phyloP scores from a whole-genome alignment of 2,888 invertebrate species.

The Caenorhabditis auriculariae region DNA sequence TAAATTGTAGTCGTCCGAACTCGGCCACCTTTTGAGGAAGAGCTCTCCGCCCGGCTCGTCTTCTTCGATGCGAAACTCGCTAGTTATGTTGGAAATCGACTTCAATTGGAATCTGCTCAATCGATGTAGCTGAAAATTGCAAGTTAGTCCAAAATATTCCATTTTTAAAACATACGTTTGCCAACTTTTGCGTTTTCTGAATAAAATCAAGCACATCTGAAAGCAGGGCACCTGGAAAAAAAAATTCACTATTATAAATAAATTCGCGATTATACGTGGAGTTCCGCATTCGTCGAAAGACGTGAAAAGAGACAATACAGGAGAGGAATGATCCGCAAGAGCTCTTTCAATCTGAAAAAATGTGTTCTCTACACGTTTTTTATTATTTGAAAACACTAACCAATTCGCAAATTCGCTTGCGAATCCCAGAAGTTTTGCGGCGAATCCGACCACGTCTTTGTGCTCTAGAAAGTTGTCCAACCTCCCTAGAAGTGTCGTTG shows the following conservation, averaged over 20 bases:
- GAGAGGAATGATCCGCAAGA: constrained; percentile 13
- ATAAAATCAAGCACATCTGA: constrained; percentile 6
- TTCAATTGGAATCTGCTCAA: constrained; percentile 7
- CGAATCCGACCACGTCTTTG: too few relatives aligned
- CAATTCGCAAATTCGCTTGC: too few relatives aligned
- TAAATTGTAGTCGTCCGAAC: constrained; percentile 9
- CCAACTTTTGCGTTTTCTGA: constrained; percentile 10
- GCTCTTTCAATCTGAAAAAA: constrained; percentile 18
- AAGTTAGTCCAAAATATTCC: not conserved
- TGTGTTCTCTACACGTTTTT: too few relatives aligned
- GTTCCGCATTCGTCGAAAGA: constrained; percentile 10
- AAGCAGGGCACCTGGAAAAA: constrained; percentile 13
- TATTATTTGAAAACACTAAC: too few relatives aligned
- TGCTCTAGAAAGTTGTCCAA: too few relatives aligned
- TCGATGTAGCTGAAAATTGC: constrained; percentile 7
- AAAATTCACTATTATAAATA: not conserved
- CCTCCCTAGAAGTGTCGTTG: too few relatives aligned
- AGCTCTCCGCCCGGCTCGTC: constrained; percentile 10
- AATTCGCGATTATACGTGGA: constrained; percentile 6
- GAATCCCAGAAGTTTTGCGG: too few relatives aligned
- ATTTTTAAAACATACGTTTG: constrained; percentile 8
- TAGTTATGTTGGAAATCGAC: constrained; percentile 7
- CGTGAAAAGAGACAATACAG: constrained; percentile 15
- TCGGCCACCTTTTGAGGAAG: constrained; percentile 15
- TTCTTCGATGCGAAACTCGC: constrained; percentile 16